These are phyloP conservation scores for Calonectris borealis DNA, from an alignment of 2,113 vertebrate species.

Conservation along the genomic window DNA sequence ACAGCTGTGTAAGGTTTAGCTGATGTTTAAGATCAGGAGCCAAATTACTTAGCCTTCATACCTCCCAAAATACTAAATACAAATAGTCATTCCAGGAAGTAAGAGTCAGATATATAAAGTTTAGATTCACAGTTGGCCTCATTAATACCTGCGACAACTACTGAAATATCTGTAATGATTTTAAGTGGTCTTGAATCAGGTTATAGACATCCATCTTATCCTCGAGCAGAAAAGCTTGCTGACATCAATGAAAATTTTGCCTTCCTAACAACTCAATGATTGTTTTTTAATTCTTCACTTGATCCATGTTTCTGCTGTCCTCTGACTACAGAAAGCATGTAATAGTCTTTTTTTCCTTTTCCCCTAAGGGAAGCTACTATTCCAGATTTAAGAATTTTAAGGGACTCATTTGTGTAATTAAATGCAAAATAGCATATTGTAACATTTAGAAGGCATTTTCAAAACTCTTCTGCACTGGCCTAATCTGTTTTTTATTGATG, in stretches of 20 bases:
- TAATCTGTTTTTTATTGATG: background rate
- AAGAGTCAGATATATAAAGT: background rate
- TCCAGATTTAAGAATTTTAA: background rate
- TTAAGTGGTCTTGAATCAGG: background rate
- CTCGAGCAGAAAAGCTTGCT: background rate
- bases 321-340: background rate
- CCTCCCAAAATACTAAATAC: background rate
- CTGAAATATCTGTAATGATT: background rate
- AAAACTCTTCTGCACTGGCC: background rate
- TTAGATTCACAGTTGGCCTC: background rate
- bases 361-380: background rate
- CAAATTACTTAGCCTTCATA: background rate
- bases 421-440: background rate
- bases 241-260: background rate
- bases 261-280: background rate
- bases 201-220: background rate
- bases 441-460: background rate
- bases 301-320: background rate
- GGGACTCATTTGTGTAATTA: background rate
- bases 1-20: background rate
- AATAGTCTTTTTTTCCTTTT: background rate
- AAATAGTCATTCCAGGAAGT: background rate
- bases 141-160: background rate
- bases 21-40: background rate
- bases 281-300: background rate